A percentile compares a stretch with the other conserved stretches of the same genome.
Conservation (phyloP, 2,113 vertebrate species). For the Protomyctophum bolini region DNA sequence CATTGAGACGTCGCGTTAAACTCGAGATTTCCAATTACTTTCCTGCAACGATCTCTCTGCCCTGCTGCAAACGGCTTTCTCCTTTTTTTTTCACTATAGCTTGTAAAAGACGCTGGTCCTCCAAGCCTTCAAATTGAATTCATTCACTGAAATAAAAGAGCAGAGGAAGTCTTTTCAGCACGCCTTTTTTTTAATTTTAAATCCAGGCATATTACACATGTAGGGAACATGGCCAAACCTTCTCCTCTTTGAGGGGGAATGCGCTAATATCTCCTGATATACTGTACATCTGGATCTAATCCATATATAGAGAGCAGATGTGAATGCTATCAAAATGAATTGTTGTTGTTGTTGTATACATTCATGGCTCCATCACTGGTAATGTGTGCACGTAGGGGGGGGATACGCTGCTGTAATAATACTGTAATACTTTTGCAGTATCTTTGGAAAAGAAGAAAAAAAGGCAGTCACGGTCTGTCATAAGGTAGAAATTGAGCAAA, state of each 20-base stretch:
- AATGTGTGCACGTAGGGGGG: slow-evolving; percentile 7
- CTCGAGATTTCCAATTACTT: slow-evolving; percentile 52
- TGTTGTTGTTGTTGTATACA: slow-evolving; percentile 18
- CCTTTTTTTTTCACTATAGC: slow-evolving; percentile 42
- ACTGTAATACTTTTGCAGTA: slow-evolving; percentile 14
- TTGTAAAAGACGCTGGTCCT: slow-evolving; percentile 46
- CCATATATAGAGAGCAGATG: slow-evolving; percentile 1
- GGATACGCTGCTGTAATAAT: slow-evolving; percentile 9
- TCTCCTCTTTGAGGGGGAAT: slow-evolving; percentile 21
- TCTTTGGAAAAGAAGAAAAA: no score
- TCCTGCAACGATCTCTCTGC: slow-evolving; percentile 32
- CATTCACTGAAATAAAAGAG: slow-evolving; percentile 38
- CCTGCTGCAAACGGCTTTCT: slow-evolving; percentile 22
- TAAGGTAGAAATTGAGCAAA: no score
- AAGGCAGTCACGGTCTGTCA: no score
- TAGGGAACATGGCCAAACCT: slow-evolving; percentile 29
- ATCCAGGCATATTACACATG: slow-evolving; percentile 34
- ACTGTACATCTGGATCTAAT: slow-evolving; percentile 12
- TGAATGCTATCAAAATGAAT: slow-evolving; percentile 1
- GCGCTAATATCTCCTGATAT: slow-evolving; percentile 19
- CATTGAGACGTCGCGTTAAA: slow-evolving; percentile 59
- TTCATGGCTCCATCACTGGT: slow-evolving; percentile 18
- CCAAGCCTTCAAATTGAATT: slow-evolving; percentile 31
- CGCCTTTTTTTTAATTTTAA: slow-evolving; percentile 40
- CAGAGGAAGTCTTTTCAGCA: slow-evolving; percentile 2